A percentile compares a stretch with the other conserved stretches of the same genome.
These are phyloP conservation scores for Centroberyx gerrardi DNA, from an alignment of 2,797 vertebrate species.

Conservation along the genomic window DNA sequence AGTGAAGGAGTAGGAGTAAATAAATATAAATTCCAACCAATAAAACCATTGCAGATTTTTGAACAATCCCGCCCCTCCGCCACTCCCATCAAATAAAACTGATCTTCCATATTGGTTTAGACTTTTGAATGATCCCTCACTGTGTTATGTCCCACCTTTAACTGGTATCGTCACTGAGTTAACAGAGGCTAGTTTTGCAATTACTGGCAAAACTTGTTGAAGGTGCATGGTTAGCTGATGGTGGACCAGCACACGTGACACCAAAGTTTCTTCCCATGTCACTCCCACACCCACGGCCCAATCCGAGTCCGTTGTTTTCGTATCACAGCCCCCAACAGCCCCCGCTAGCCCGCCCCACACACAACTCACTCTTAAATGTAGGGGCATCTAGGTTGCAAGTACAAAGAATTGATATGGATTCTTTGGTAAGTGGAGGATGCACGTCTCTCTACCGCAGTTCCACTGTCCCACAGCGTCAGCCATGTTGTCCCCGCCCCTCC, in stretches of 20 bases:
- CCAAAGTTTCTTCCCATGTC: constrained; percentile 27
- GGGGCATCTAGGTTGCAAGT: constrained; percentile 59
- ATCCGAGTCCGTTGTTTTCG: constrained; percentile 48
- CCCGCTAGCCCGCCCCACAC: constrained; percentile 1
- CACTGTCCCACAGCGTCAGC: constrained; percentile 74
- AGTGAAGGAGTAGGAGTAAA: no score
- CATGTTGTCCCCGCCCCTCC: constrained; percentile 24
- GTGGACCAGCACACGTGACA: constrained; percentile 30
- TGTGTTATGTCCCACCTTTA: background rate
- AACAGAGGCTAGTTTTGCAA: constrained; percentile 41
- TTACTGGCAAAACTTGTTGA: constrained; percentile 27
- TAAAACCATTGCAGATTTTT: no score
- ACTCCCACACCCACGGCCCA: constrained; percentile 56
- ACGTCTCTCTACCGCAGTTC: constrained; percentile 68
- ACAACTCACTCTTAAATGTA: constrained; percentile 30
- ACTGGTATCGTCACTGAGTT: constrained; percentile 12
- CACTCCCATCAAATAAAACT: no score
- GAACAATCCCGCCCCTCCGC: no score
- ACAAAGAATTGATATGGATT: constrained; percentile 86
- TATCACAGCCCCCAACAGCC: constrained; percentile 36
- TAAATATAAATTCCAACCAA: no score
- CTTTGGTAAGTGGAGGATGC: constrained; percentile 89
- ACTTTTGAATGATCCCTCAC: no score
- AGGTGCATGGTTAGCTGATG: constrained; percentile 36
- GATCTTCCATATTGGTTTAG: no score